Percentiles rank a stretch among this genome's conserved stretches.
phyloP scores from a whole-genome alignment of 2,797 vertebrate species.

The Gephyroberyx darwinii region DNA sequence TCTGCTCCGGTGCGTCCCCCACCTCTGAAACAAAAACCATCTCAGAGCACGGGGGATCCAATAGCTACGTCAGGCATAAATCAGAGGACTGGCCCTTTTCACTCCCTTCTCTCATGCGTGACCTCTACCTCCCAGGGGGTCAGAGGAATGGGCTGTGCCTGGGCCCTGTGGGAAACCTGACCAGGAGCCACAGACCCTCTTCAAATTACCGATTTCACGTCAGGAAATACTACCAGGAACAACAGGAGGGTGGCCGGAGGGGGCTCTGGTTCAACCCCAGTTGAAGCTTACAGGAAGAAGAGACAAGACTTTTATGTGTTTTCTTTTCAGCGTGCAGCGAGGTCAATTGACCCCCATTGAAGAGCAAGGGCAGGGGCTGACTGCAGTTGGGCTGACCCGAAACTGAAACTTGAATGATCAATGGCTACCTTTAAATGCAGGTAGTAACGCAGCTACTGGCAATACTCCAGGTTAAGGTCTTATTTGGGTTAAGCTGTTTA shows the following conservation, averaged over 20 bases:
- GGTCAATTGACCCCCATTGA: conserved; percentile 64
- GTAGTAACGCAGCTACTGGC: neutral
- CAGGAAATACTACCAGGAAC: conserved; percentile 56
- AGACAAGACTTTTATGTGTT: conserved; percentile 64
- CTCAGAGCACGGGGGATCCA: conserved; percentile 71
- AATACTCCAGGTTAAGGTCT: conserved; percentile 11
- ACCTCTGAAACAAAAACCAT: conserved; percentile 72
- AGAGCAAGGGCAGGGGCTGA: conserved; percentile 32
- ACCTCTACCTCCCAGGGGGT: conserved; percentile 71
- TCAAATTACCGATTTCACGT: conserved; percentile 68
- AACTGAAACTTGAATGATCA: conserved; percentile 35
- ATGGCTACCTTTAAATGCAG: conserved; percentile 20
- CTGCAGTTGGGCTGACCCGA: conserved; percentile 33
- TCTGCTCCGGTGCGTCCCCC: conserved; percentile 38
- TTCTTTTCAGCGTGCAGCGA: conserved; percentile 40
- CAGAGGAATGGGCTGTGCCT: conserved; percentile 52
- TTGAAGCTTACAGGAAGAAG: conserved; percentile 62
- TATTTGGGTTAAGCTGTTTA: neutral
- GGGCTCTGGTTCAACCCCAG: conserved; percentile 29
- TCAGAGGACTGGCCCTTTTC: conserved; percentile 78
- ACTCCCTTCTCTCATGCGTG: conserved; percentile 75
- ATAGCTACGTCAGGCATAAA: conserved; percentile 78
- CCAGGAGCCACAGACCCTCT: conserved; percentile 59
- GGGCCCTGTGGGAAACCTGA: conserved; percentile 73
- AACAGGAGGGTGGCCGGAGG: conserved; percentile 45